A percentile compares a stretch with the other conserved stretches of the same genome.
phyloP scores from a whole-genome alignment of 1,140 invertebrate species.

The honey bee (Apis mellifera) region Amel_HAv3.1 CM009932.2:15336001-15336500 shows the following conservation, averaged over 20 bases:
- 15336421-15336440: background rate
- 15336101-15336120: slow-evolving; percentile 1
- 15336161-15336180: background rate
- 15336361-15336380: background rate
- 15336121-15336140: too few species aligned
- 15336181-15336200: slow-evolving; percentile 37
- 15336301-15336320: background rate
- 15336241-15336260: slow-evolving; percentile 65
- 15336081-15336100: background rate
- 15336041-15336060: too few species aligned
- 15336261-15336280: background rate
- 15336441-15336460: background rate
- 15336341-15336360: background rate
- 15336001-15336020: too few species aligned
- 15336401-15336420: too few species aligned
- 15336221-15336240: slow-evolving; percentile 70
- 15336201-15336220: slow-evolving; percentile 69
- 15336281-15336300: slow-evolving; percentile 16
- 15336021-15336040: too few species aligned
- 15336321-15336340: too few species aligned
- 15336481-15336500: slow-evolving; percentile 55
- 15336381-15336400: too few species aligned
- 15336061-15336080: too few species aligned
- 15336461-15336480: slow-evolving; percentile 44
- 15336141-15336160: background rate